Base-by-base conservation (phyloP, 2,113 vertebrate species). In the Lampris megalopsis region DNA sequence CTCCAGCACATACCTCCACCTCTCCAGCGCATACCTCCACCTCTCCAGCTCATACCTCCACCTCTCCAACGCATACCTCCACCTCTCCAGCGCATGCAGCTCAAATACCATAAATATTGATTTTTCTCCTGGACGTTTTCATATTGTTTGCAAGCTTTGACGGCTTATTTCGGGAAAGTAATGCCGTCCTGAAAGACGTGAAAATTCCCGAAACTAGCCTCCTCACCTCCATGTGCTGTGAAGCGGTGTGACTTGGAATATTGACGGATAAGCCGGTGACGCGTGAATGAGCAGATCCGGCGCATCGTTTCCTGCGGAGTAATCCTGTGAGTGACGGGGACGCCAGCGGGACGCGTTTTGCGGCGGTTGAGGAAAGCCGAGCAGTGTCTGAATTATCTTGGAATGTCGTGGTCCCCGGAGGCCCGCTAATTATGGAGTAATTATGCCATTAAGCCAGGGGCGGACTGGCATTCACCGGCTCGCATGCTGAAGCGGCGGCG, bases 351-450 rank as follows among this genome's bases (percentile, higher is more conserved):
- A 81, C 62, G 62, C 42, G 60, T 80, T 73, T 24, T 38, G 36
- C 48, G 78, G 66, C 47, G 48, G 36, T 37, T 48, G n/a, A 45
- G 49, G 1, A 37, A 68, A 35, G 4, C 58, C 42, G 61, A 77
- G 63, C 11, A 47, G 36, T 4, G 4, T 72, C 9, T 76, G 68
- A 83, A 81, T 58, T 62, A 70, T 81, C 40, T 11, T 2, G 8
- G 54, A 63, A 68, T 37, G 56, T 68, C 6, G 42, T 0, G 8
- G 42, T 83, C 75, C 54, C 71, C 74, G 7, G 75, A 79, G 77
- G 24, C 48, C 38, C 35, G 48, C 43, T 79, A 63, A 79, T 86
- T 86, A 86, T 72, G 52, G 3, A 65, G 47, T 64, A 43, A 83
- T 83, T 81, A 83, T 69, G 57, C 63, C 7, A 38, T 0, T 40